Percentiles rank a stretch among this genome's conserved stretches.
These are phyloP conservation scores for Piaya cayana DNA, from an alignment of 2,113 vertebrate species.

Conservation along the genomic window DNA sequence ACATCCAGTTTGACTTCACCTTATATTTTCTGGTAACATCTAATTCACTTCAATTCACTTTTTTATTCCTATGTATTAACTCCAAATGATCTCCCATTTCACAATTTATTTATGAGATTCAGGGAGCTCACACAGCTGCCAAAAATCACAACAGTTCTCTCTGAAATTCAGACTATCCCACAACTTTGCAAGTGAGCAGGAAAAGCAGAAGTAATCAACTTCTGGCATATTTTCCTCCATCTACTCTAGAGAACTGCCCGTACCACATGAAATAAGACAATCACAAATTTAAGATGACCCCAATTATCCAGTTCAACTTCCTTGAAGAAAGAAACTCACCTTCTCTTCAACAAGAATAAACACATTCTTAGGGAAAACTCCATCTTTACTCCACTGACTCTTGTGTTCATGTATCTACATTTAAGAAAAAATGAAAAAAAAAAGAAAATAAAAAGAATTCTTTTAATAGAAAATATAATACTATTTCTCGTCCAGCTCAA, in stretches of 20 bases:
- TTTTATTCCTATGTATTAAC: background rate
- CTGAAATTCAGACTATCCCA: background rate
- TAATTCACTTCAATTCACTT: background rate
- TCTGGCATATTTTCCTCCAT: background rate
- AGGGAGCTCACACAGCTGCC: background rate
- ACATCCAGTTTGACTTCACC: background rate
- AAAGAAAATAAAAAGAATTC: background rate
- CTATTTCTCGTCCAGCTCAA: background rate
- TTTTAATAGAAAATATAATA: background rate
- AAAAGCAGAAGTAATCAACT: background rate
- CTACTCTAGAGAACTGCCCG: background rate
- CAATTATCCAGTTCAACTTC: background rate
- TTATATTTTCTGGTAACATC: background rate
- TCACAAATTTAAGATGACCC: background rate
- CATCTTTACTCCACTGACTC: background rate
- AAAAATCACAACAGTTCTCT: background rate
- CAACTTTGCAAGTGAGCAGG: background rate
- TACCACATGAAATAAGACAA: background rate
- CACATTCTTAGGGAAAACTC: background rate
- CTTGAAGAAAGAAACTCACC: background rate
- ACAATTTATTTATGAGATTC: background rate
- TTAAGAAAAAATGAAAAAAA: background rate
- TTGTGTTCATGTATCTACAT: background rate
- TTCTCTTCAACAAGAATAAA: background rate
- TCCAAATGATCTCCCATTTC: background rate